Evolutionary conservation across 2,888 invertebrate genomes (phyloP).

Genomic region (Habroteleia sp.): DNA sequence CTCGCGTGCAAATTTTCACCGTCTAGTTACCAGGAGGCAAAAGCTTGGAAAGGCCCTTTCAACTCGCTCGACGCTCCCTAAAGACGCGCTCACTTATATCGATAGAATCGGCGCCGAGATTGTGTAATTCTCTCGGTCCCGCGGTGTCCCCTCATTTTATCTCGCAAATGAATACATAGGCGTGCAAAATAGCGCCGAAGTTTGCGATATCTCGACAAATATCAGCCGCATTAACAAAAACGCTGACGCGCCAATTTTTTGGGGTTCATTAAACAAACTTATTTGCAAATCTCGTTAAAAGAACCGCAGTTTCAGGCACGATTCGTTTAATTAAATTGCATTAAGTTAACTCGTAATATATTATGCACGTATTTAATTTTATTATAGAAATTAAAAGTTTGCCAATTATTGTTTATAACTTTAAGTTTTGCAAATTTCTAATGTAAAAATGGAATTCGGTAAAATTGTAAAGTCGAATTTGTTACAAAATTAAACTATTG

Average conservation of each 20-base stretch:
- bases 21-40: constrained; percentile 27
- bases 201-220: constrained; percentile 50
- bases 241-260: constrained; percentile 30
- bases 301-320: constrained; percentile 1
- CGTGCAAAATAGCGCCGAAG: constrained; percentile 26
- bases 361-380: too few species aligned
- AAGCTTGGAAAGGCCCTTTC: constrained; percentile 46
- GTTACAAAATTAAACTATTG: too few species aligned
- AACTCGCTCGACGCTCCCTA: constrained; percentile 10
- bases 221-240: constrained; percentile 32
- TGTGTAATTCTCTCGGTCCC: constrained; percentile 39
- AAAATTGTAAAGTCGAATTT: too few species aligned
- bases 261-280: constrained; percentile 33
- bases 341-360: too few species aligned
- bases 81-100: constrained; percentile 39
- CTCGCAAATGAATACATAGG: constrained; percentile 34
- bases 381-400: too few species aligned
- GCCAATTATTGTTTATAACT: too few species aligned
- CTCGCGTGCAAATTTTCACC: constrained; percentile 44
- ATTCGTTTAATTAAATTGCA: too few species aligned
- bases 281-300: constrained; percentile 31
- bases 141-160: constrained; percentile 5
- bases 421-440: too few species aligned
- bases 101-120: constrained; percentile 49
- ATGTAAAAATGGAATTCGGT: too few species aligned